Base-by-base conservation (phyloP, 2,113 vertebrate species). In the Gnathonemus echidnorhynchus region DNA sequence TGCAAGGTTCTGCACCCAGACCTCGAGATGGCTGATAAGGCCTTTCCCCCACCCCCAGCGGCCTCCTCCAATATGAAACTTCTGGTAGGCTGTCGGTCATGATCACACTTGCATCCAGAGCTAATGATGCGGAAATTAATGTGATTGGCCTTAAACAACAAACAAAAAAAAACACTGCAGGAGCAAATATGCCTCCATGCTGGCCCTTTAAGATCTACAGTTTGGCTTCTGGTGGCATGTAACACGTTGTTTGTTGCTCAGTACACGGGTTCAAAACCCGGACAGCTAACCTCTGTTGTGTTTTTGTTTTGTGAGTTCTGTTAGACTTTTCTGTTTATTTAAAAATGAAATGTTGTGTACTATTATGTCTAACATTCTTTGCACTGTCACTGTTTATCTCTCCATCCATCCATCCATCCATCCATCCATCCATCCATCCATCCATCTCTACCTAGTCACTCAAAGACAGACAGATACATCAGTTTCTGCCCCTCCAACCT, bases 21-120 rank as follows among this genome's bases (percentile, higher is more conserved):
- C 95, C 95, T 99, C 94, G 98, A 98, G 95, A 97, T 97, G 92
- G 98, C 98, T 93, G 98, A 99, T 96, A 97, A 98, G 95, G 98
- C 98, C 4, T 99, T 99, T 91, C 98, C 98, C 92, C 97, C 98
- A 6, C 96, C 97, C 91, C 97, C 98, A 93, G 97, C 97, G 66
- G 97, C 98, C 91, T 94, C 97, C 90, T 98, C 98, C 66, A 98
- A 98, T 91, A 96, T 97, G 89, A 99, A 98, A 95, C 95, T 98
- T 95, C 96, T 99, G 97, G 98, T 99, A 96, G 97, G 97, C 19
- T 46, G 5, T 46, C 13, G 35, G 1, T 84, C 49, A 84, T 62
- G 53, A n/a, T 66, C 56, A n/a, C 49, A 7, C 21, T 27, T 52
- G 19, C 86, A 31, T 87, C 2, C 48, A 4, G 21, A 27, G 3